Conservation (phyloP, 1,140 invertebrate species). For the Dermatophagoides farinae region DNA sequence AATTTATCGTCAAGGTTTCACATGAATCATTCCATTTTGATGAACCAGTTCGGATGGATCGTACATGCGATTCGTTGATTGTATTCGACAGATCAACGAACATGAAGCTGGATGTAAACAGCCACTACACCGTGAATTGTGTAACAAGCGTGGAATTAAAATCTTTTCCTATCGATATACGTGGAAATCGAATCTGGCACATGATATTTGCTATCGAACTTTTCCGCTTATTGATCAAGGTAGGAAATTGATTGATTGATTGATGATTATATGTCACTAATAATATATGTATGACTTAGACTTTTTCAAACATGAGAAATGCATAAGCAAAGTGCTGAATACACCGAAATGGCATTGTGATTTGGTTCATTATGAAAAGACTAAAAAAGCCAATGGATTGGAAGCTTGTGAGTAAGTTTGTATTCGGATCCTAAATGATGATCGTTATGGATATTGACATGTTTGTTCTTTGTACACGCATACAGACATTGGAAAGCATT, state of each 20-base stretch:
- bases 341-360: not conserved
- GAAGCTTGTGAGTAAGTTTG: not conserved
- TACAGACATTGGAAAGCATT: slow-evolving; percentile 4
- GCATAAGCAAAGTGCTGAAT: slow-evolving; percentile 2
- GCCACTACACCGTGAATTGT: not conserved
- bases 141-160: not conserved
- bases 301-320: slow-evolving; percentile 8
- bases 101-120: not conserved
- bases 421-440: not conserved
- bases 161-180: not conserved
- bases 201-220: slow-evolving; percentile 5
- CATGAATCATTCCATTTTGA: not conserved
- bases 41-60: not conserved
- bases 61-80: not conserved
- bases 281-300: slow-evolving; percentile 1
- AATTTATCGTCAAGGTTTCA: not conserved
- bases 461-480: not conserved
- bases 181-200: not conserved
- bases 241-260: not conserved
- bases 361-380: not conserved
- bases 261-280: not conserved
- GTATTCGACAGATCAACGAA: not conserved
- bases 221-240: not conserved
- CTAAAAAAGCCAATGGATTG: not conserved
- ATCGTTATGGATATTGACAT: not conserved